A percentile compares a stretch with the other conserved stretches of the same genome.
These are phyloP conservation scores for Mus minutoides DNA, from an alignment of 2,797 vertebrate species.

Conservation along the genomic window DNA sequence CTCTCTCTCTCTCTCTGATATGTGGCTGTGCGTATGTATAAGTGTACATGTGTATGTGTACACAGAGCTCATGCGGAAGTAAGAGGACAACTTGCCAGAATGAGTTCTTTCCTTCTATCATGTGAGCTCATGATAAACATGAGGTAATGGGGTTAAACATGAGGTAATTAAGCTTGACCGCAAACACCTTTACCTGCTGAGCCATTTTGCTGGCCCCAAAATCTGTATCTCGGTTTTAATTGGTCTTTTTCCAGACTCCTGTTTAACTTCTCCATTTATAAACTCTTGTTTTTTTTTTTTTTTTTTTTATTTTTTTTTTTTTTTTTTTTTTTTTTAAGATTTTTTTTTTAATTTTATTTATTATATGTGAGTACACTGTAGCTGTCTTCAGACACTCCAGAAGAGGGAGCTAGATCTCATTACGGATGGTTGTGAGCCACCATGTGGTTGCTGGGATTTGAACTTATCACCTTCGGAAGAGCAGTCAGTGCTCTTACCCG, in stretches of 20 bases:
- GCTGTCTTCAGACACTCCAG: too few relatives aligned
- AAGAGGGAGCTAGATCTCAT: too few relatives aligned
- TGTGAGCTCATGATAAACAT: not conserved
- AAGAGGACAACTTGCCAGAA: not conserved
- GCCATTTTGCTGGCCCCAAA: not conserved
- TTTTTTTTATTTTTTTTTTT: too few relatives aligned
- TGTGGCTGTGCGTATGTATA: too few relatives aligned
- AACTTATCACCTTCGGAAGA: too few relatives aligned
- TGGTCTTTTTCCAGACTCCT: not conserved
- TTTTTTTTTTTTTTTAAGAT: too few relatives aligned
- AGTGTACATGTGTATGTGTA: not conserved
- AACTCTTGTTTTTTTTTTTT: not conserved
- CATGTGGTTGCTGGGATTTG: too few relatives aligned
- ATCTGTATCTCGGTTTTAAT: conserved; percentile 1
- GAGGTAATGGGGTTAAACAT: not conserved
- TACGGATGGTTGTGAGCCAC: too few relatives aligned
- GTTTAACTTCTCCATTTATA: not conserved
- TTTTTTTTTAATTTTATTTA: too few relatives aligned
- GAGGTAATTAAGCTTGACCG: not conserved
- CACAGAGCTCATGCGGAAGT: not conserved
- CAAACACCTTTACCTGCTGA: not conserved
- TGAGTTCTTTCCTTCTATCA: not conserved
- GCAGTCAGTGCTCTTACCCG: too few relatives aligned
- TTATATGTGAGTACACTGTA: too few relatives aligned
- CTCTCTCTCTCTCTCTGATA: too few relatives aligned